Evolutionary conservation across 2,797 vertebrate species (phyloP).

Genomic region (Acanthurus lineatus): DNA sequence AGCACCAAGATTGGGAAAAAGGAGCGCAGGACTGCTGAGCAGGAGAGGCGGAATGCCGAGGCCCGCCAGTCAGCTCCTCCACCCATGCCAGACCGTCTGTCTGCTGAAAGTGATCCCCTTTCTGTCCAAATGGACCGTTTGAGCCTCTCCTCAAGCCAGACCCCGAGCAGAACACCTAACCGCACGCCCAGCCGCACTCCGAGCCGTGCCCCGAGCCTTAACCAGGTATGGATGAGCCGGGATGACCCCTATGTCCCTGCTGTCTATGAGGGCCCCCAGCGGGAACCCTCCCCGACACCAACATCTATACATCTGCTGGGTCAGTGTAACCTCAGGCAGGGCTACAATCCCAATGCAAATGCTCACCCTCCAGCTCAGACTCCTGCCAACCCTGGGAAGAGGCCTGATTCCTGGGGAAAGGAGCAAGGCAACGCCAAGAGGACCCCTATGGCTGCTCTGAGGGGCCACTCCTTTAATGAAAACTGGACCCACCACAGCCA

Average conservation of each 20-base stretch:
- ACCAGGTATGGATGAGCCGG: constrained; percentile 95
- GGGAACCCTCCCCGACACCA: constrained; percentile 82
- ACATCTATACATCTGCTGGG: constrained; percentile 90
- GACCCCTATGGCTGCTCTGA: constrained; percentile 92
- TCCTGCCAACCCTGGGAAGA: constrained; percentile 81
- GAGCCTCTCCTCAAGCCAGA: constrained; percentile 86
- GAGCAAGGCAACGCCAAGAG: constrained; percentile 92
- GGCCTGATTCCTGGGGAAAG: constrained; percentile 92
- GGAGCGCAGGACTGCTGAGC: constrained; percentile 83
- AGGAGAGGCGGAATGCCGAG: constrained; percentile 85
- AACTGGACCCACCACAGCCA: constrained; percentile 95
- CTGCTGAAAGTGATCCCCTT: constrained; percentile 92
- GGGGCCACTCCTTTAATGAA: constrained; percentile 91
- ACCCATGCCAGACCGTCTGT: constrained; percentile 90
- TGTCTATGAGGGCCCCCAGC: constrained; percentile 87
- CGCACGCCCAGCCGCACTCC: constrained; percentile 86
- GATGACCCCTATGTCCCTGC: constrained; percentile 91
- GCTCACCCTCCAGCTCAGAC: constrained; percentile 81
- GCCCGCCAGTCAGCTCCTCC: constrained; percentile 87
- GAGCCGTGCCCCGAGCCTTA: constrained; percentile 94
- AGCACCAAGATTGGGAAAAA: constrained; percentile 96
- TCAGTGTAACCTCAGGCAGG: constrained; percentile 93
- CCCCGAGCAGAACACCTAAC: constrained; percentile 86
- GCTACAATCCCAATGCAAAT: constrained; percentile 89
- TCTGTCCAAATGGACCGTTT: constrained; percentile 96